These are phyloP conservation scores for Dicyrtoma fusca DNA, from an alignment of 2,888 invertebrate species.

Conservation along the genomic window DNA sequence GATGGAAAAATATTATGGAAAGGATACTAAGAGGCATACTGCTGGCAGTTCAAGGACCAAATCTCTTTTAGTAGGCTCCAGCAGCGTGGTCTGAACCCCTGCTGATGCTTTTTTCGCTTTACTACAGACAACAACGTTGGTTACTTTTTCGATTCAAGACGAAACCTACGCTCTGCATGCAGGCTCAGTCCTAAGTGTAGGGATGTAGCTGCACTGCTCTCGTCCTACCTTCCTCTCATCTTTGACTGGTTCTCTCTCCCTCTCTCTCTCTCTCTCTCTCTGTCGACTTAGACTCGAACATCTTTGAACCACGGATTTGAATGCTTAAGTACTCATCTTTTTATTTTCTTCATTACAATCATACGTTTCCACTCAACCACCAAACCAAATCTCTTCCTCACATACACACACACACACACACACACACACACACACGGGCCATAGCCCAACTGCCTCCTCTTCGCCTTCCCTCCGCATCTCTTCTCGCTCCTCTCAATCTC, in stretches of 20 bases:
- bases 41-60: conserved; percentile 56
- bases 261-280: no score
- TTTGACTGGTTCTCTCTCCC: not conserved
- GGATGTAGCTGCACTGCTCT: not conserved
- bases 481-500: conserved; percentile 15
- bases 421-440: not conserved
- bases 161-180: conserved; percentile 28
- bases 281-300: no score
- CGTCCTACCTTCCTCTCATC: no score
- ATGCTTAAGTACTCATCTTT: conserved; percentile 38
- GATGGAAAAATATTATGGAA: conserved; percentile 28
- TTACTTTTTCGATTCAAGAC: conserved; percentile 27
- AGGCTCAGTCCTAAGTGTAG: conserved; percentile 15
- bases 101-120: conserved; percentile 55
- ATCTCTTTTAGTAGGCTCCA: conserved; percentile 54
- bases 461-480: conserved; percentile 15
- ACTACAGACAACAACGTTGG: conserved; percentile 26
- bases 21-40: conserved; percentile 18
- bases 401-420: conserved; percentile 11
- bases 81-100: conserved; percentile 55
- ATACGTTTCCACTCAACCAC: not conserved
- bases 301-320: conserved; percentile 28
- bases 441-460: not conserved
- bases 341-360: conserved; percentile 39
- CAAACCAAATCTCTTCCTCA: conserved; percentile 12